phyloP scores from a whole-genome alignment of 2,888 invertebrate genomes.

The Acanthosoma haemorrhoidale region DNA sequence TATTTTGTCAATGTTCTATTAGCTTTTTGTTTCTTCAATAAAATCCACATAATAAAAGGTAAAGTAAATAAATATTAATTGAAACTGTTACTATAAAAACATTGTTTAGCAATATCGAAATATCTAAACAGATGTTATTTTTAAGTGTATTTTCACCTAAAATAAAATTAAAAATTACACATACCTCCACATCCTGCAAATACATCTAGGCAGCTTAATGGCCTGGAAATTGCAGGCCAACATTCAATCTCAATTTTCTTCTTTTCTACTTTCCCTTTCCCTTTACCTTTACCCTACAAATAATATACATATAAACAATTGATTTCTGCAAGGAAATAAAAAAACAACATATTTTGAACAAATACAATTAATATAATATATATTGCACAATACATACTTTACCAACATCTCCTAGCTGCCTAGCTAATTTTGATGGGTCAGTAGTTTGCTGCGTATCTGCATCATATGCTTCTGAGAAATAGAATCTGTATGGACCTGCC shows the following conservation, averaged over 20 bases:
- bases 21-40: too few relatives aligned
- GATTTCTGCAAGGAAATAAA: background rate
- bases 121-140: background rate
- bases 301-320: background rate
- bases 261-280: conserved; percentile 46
- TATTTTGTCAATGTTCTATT: too few relatives aligned
- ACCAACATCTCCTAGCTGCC: conserved; percentile 54
- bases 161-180: background rate
- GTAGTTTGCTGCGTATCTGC: conserved; percentile 52
- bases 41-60: too few relatives aligned
- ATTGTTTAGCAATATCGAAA: background rate
- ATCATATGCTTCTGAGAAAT: conserved; percentile 66
- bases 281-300: conserved; percentile 56
- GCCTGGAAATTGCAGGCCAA: conserved; percentile 48
- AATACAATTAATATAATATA: background rate
- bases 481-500: conserved; percentile 64
- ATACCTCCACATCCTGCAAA: conserved; percentile 80
- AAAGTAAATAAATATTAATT: too few relatives aligned
- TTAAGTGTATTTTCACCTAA: background rate
- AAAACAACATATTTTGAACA: background rate
- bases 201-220: conserved; percentile 66
- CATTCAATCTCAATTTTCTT: conserved; percentile 42
- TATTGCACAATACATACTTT: conserved; percentile 45
- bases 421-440: conserved; percentile 59
- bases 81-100: background rate